A percentile compares a stretch with the other conserved stretches of the same genome.
phyloP scores from a whole-genome alignment of 2,888 invertebrate genomes.

The Rotaria magnacalcarata region DNA sequence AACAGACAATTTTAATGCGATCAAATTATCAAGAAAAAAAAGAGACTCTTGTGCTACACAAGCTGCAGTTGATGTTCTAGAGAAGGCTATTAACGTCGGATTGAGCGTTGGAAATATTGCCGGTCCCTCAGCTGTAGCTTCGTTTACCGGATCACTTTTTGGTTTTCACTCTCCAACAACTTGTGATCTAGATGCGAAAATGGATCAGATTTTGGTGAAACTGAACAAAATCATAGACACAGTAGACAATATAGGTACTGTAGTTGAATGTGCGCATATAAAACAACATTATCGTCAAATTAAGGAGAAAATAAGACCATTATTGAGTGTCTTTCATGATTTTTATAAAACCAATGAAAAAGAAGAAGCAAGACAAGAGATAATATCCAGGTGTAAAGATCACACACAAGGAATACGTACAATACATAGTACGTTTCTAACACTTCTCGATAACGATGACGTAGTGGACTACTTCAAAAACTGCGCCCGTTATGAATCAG shows the following conservation, averaged over 20 bases:
- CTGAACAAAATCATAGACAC: background rate
- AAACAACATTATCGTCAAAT: too few species aligned
- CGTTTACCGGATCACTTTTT: background rate
- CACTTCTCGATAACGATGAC: background rate
- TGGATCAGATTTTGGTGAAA: background rate
- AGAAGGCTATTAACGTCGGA: too few species aligned
- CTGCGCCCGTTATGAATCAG: conserved; percentile 7
- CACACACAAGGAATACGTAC: background rate
- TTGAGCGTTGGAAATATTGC: too few species aligned
- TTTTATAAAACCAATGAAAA: background rate
- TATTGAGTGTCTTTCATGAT: background rate
- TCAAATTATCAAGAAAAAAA: background rate
- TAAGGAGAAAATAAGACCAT: background rate
- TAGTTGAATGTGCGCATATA: background rate
- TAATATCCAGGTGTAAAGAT: background rate
- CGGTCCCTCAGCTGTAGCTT: background rate
- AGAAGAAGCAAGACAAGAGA: background rate
- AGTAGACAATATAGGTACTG: background rate
- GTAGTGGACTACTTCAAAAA: background rate
- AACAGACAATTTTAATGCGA: background rate
- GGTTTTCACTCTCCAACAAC: background rate
- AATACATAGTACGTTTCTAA: background rate
- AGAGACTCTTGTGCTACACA: conserved; percentile 1
- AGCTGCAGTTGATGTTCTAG: too few species aligned
- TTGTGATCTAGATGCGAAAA: background rate